Conservation (phyloP, 2,797 vertebrate genomes). For the Lagocephalus sceleratus region DNA sequence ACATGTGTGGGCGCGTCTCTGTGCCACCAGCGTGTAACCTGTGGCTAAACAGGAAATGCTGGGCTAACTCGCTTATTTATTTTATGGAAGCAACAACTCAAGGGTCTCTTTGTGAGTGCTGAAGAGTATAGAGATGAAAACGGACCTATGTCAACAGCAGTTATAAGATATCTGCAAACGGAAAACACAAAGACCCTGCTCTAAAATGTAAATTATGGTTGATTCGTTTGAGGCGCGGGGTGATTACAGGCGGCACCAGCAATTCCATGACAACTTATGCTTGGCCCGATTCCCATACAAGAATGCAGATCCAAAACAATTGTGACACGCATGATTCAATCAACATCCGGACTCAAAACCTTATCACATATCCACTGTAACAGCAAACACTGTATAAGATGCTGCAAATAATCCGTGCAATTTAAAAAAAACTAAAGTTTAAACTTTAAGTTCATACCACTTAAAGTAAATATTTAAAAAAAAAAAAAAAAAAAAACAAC, state of each 20-base stretch:
- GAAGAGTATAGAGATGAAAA: not conserved
- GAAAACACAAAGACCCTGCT: slow-evolving; percentile 21
- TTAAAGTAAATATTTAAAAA: slow-evolving; percentile 49
- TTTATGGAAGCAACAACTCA: slow-evolving; percentile 3
- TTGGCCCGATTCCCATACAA: slow-evolving; percentile 42
- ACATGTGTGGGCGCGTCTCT: slow-evolving; percentile 28
- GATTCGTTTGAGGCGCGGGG: slow-evolving; percentile 41
- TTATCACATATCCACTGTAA: slow-evolving; percentile 10
- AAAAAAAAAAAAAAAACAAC: slow-evolving; percentile 1
- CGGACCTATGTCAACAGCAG: too few species aligned
- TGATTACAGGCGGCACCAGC: slow-evolving; percentile 34
- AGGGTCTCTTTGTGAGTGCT: not conserved
- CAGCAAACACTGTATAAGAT: not conserved
- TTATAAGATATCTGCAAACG: slow-evolving; percentile 1
- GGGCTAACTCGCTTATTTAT: slow-evolving; percentile 11
- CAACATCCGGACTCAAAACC: slow-evolving; percentile 4
- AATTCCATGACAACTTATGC: slow-evolving; percentile 55
- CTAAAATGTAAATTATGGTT: slow-evolving; percentile 39
- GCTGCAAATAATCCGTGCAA: slow-evolving; percentile 23
- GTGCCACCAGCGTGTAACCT: slow-evolving; percentile 29
- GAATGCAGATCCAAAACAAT: slow-evolving; percentile 17
- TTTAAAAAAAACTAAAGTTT: slow-evolving; percentile 15
- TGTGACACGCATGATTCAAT: not conserved
- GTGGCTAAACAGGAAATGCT: slow-evolving; percentile 32
- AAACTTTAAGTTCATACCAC: slow-evolving; percentile 42